A percentile compares a stretch with the other conserved stretches of the same genome.
Conservation (phyloP, 2,797 vertebrate species). For the Trachops cirrhosus region DNA sequence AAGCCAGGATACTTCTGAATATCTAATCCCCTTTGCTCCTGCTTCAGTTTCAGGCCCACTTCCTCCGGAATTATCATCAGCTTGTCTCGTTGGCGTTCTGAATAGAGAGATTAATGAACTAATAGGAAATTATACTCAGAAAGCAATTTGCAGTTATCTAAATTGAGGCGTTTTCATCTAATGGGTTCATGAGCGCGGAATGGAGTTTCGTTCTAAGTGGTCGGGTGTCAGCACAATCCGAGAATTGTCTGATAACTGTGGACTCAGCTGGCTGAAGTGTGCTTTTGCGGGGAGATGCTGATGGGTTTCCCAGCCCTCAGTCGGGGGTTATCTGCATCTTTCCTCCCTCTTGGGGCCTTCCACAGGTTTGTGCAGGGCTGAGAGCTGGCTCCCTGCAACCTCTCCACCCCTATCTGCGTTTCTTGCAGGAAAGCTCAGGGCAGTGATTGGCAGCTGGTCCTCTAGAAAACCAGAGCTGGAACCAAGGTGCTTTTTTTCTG, state of each 20-base stretch:
- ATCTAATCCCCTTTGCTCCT: conserved; percentile 14
- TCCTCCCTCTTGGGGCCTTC: background rate
- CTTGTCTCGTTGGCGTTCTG: conserved; percentile 71
- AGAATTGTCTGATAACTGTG: background rate
- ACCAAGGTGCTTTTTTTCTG: background rate
- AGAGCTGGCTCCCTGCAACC: background rate
- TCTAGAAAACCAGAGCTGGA: background rate
- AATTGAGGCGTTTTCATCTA: conserved; percentile 55
- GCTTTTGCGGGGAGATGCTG: background rate
- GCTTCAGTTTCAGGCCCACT: conserved; percentile 28
- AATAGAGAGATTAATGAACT: conserved; percentile 76
- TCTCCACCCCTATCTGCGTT: background rate
- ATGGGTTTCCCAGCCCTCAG: background rate
- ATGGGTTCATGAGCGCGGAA: background rate
- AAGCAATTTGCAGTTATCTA: conserved; percentile 72
- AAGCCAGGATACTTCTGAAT: conserved; percentile 19
- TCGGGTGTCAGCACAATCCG: conserved; percentile 7
- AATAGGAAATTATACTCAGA: conserved; percentile 69
- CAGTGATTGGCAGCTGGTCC: background rate
- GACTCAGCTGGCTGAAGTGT: conserved; percentile 18
- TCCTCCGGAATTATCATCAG: conserved; percentile 71
- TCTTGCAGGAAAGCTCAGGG: background rate
- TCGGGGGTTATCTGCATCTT: background rate
- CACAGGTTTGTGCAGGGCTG: background rate
- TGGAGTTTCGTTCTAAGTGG: background rate